These are phyloP conservation scores for Atherix ibis DNA, from an alignment of 2,888 invertebrate species.

Conservation along the genomic window DNA sequence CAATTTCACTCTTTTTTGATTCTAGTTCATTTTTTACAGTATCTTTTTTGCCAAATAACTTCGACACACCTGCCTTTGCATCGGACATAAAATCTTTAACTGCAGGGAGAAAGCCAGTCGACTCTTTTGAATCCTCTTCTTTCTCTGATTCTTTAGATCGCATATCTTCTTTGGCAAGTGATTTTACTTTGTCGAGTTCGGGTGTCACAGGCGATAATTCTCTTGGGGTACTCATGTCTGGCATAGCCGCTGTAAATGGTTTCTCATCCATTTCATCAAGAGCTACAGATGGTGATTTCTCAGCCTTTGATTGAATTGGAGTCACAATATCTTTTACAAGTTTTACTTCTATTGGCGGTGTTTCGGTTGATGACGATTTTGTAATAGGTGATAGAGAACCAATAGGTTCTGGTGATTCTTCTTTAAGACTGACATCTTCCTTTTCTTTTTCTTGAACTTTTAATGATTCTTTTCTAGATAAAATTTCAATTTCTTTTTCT, in stretches of 20 bases:
- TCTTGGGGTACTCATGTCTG: constrained; percentile 9
- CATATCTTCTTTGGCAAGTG: neutral
- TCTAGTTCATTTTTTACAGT: no score
- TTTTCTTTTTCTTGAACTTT: constrained; percentile 11
- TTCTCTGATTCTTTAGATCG: neutral
- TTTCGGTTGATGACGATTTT: neutral
- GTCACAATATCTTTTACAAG: neutral
- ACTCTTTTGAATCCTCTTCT: constrained; percentile 6
- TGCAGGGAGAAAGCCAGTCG: no score
- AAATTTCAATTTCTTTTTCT: constrained; percentile 1
- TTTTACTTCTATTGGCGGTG: neutral
- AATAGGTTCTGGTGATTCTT: constrained; percentile 6
- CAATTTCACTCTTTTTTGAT: constrained; percentile 3
- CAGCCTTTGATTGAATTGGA: constrained; percentile 5
- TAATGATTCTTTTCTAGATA: constrained; percentile 6
- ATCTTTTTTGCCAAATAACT: no score
- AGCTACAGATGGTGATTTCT: no score
- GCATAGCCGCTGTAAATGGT: constrained; percentile 1
- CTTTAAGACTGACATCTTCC: constrained; percentile 9
- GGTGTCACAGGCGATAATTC: constrained; percentile 1
- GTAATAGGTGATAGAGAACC: constrained; percentile 5
- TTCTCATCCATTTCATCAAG: constrained; percentile 10
- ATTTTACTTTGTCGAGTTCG: no score
- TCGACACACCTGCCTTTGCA: no score
- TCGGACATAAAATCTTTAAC: no score